Conservation (phyloP, 2,113 vertebrate genomes). For the Scophthalmus maximus region DNA sequence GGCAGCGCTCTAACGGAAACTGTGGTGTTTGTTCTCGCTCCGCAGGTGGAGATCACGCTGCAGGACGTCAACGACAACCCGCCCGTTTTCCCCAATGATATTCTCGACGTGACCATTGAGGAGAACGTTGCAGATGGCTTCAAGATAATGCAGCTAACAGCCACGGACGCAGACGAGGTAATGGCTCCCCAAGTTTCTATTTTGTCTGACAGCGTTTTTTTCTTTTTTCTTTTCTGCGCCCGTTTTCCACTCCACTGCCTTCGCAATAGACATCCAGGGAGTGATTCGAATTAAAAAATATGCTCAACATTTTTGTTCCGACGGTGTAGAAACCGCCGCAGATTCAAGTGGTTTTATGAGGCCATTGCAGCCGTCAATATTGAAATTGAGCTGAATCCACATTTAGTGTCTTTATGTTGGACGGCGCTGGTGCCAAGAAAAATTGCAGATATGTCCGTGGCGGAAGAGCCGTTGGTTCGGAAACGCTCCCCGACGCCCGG, state of each 20-base stretch:
- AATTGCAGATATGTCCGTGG: not conserved
- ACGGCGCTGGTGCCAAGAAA: slow-evolving; percentile 14
- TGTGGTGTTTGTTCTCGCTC: slow-evolving; percentile 53
- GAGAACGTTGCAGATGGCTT: slow-evolving; percentile 96
- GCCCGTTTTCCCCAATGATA: slow-evolving; percentile 94
- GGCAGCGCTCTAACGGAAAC: slow-evolving; percentile 54
- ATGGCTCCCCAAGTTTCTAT: slow-evolving; percentile 54
- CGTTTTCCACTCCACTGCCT: slow-evolving; percentile 58
- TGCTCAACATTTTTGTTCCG: slow-evolving; percentile 33
- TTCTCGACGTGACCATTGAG: slow-evolving; percentile 93
- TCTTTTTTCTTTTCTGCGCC: slow-evolving; percentile 48
- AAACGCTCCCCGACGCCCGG: not conserved
- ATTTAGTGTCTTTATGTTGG: slow-evolving; percentile 25
- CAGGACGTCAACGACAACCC: slow-evolving; percentile 99
- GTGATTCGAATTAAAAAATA: slow-evolving; percentile 46
- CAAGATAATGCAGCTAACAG: slow-evolving; percentile 96
- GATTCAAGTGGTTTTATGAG: slow-evolving; percentile 18
- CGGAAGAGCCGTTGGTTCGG: slow-evolving; percentile 3
- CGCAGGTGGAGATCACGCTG: slow-evolving; percentile 97
- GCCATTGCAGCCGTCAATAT: slow-evolving; percentile 29
- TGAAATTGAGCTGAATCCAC: slow-evolving; percentile 21
- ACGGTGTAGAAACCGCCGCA: slow-evolving; percentile 28
- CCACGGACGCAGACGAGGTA: slow-evolving; percentile 97
- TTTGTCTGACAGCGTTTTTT: slow-evolving; percentile 50
- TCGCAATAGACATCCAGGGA: slow-evolving; percentile 47